Percentiles rank a stretch among this genome's conserved stretches.
Conservation (phyloP, 2,888 invertebrate species). For the Cerastis leucographa region DNA sequence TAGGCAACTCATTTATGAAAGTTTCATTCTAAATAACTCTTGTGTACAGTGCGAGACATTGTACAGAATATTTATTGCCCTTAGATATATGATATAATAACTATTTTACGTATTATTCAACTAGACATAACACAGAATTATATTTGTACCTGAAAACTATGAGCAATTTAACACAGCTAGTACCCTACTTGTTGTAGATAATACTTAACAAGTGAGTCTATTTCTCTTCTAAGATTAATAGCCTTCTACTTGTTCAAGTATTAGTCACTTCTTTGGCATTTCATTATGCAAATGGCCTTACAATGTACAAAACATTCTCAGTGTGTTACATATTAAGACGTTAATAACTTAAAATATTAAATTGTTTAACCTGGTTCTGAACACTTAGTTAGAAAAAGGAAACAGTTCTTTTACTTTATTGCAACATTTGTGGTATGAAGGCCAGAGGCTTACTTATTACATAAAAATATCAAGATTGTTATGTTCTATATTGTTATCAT, state of each 20-base stretch:
- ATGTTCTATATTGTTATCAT: not conserved
- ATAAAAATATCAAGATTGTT: constrained; percentile 16
- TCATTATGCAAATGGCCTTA: constrained; percentile 42
- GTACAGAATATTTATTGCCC: constrained; percentile 50
- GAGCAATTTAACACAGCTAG: constrained; percentile 7
- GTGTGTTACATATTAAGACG: constrained; percentile 22
- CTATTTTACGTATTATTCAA: constrained; percentile 16
- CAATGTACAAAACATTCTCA: constrained; percentile 43
- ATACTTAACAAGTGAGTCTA: constrained; percentile 18
- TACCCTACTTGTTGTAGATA: constrained; percentile 1
- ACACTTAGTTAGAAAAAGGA: constrained; percentile 24
- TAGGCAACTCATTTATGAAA: constrained; percentile 56
- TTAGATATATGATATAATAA: constrained; percentile 42
- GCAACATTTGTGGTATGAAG: constrained; percentile 36
- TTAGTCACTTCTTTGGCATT: constrained; percentile 48
- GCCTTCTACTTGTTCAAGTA: constrained; percentile 13
- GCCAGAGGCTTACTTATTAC: constrained; percentile 27
- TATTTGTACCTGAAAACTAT: constrained; percentile 6
- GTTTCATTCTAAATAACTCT: constrained; percentile 63
- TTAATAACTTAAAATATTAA: constrained; percentile 8
- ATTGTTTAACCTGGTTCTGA: constrained; percentile 17
- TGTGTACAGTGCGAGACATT: constrained; percentile 54
- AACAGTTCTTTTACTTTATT: constrained; percentile 16
- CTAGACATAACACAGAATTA: constrained; percentile 7
- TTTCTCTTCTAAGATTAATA: constrained; percentile 43